Evolutionary conservation across 2,113 vertebrate species (phyloP), one percentile per base, ranked within the genome.

Genomic region (Nannobrachium achirus): DNA sequence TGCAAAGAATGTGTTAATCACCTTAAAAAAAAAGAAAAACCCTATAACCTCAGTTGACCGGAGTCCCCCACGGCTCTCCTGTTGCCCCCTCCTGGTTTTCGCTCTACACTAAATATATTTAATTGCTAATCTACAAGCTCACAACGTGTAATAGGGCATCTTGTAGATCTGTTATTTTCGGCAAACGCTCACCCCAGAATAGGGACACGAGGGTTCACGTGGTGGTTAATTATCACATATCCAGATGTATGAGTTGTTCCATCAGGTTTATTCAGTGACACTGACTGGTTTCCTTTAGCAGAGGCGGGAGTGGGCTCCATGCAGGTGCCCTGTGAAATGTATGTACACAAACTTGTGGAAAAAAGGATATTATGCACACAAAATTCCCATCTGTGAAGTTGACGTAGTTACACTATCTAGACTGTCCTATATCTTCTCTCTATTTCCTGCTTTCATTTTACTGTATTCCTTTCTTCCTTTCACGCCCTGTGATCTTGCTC

Each of bases 1-100:
- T 63, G 65, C 68, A 63, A 79, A 68, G 69, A 76, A 66, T 65
- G 52, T 70, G 38, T 57, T 33, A 33, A 33, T 33, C 25, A 33
- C 25, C n/a, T n/a, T n/a, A n/a, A n/a, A n/a, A n/a, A n/a, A n/a
- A n/a, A 25, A 2, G 6, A 33, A 33, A 33, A 33, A 33, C 25
- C 25, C 25, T 33, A 5, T 33, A 33, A 33, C 25, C 25, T 33
- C 6, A 33, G 25, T 33, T 33, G 25, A 33, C 25, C 25, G 25
- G 25, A 33, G 25, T 33, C 25, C 25, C 25, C 25, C 25, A 5
- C 25, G 25, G 6, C 25, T 33, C 3, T n/a, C n/a, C n/a, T n/a
- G n/a, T n/a, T 33, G 25, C 25, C 6, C 25, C 25, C 25, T 33
- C 25, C 25, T 33, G 25, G 3, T 33, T 33, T 33, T n/a, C n/a